These are phyloP conservation scores for Tetramorium parvispinum DNA, from an alignment of 1,140 invertebrate genomes.

Conservation along the genomic window DNA sequence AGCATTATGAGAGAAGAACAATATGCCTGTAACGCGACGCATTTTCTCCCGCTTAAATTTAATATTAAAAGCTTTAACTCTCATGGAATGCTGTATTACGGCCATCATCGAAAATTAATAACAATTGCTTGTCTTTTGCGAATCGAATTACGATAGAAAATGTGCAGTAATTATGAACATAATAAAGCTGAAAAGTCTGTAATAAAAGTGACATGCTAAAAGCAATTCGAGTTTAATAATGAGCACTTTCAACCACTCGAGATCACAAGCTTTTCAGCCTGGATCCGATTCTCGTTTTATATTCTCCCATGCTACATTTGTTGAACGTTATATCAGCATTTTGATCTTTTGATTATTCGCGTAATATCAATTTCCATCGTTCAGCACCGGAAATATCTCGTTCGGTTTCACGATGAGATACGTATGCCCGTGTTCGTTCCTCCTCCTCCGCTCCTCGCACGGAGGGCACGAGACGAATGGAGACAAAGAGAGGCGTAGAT, in stretches of 20 bases:
- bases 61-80: slow-evolving; percentile 26
- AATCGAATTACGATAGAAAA: slow-evolving; percentile 47
- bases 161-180: slow-evolving; percentile 26
- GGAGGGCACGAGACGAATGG: slow-evolving; percentile 28
- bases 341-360: slow-evolving; percentile 5
- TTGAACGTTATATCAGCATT: slow-evolving; percentile 7
- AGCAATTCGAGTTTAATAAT: slow-evolving; percentile 39
- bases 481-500: slow-evolving; percentile 58
- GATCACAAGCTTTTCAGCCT: slow-evolving; percentile 4
- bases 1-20: slow-evolving; percentile 26
- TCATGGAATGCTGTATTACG: slow-evolving; percentile 35
- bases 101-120: slow-evolving; percentile 53
- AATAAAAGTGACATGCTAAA: slow-evolving; percentile 46
- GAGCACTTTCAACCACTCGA: slow-evolving; percentile 6
- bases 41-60: slow-evolving; percentile 1
- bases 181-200: slow-evolving; percentile 41
- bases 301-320: background rate
- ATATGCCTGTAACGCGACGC: slow-evolving; percentile 23
- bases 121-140: slow-evolving; percentile 49
- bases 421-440: slow-evolving; percentile 28
- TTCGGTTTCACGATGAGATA: slow-evolving; percentile 42
- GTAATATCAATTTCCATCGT: slow-evolving; percentile 44
- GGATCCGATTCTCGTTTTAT: background rate
- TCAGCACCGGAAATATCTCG: background rate
- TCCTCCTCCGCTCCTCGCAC: background rate